Conservation (phyloP, 2,888 invertebrate genomes). For the Alloplasta piceator region DNA sequence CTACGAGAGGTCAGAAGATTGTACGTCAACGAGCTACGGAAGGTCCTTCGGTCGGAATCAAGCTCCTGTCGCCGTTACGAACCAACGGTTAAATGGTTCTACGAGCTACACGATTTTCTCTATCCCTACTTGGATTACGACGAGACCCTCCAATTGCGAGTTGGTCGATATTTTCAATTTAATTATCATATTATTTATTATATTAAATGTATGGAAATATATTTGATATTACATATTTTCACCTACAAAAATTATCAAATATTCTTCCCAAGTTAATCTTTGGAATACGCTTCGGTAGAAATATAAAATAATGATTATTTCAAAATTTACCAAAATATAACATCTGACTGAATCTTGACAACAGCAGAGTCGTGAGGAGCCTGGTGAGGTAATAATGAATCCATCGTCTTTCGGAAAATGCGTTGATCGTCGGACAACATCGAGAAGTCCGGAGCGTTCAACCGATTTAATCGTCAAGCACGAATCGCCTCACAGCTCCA, state of each 20-base stretch:
- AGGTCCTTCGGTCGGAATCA: constrained; percentile 60
- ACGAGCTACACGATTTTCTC: constrained; percentile 72
- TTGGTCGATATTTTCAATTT: constrained; percentile 57
- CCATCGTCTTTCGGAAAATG: not conserved
- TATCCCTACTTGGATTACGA: constrained; percentile 71
- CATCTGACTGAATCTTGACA: constrained; percentile 12
- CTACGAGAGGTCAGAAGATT: constrained; percentile 69
- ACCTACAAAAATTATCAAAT: too few species aligned
- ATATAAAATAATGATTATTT: too few species aligned
- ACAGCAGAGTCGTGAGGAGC: not conserved
- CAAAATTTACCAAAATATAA: constrained; percentile 17
- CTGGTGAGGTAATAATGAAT: not conserved
- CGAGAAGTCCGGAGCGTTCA: not conserved
- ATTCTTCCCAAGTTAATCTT: too few species aligned
- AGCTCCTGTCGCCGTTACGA: constrained; percentile 54
- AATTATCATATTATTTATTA: too few species aligned
- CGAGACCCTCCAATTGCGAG: constrained; percentile 70
- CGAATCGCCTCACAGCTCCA: not conserved
- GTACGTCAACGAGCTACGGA: constrained; percentile 71
- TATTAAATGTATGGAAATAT: too few species aligned
- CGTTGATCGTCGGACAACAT: constrained; percentile 3
- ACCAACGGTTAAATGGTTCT: constrained; percentile 69
- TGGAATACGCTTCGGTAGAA: too few species aligned
- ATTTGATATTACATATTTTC: too few species aligned
- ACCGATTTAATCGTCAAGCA: not conserved